Conservation (phyloP, 2,797 vertebrate genomes). For the Siniperca obscura region DNA sequence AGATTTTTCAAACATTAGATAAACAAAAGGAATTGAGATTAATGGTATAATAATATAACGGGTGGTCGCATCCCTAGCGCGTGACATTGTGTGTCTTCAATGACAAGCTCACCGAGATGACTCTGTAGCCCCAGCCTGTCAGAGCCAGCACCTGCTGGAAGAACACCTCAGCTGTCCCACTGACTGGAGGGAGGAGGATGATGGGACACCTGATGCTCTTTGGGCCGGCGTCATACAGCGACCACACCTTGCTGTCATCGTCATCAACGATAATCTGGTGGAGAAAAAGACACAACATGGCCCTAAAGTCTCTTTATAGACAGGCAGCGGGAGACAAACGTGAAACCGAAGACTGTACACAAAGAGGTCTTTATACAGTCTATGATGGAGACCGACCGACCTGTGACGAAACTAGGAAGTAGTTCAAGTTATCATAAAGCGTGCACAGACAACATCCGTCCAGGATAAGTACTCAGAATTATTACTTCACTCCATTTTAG, state of each 20-base stretch:
- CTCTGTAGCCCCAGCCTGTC: constrained; percentile 97
- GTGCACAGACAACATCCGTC: too few species aligned
- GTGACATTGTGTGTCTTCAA: not conserved
- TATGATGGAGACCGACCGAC: too few species aligned
- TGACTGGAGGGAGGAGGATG: constrained; percentile 96
- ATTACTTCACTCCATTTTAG: too few species aligned
- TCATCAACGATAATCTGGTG: constrained; percentile 98
- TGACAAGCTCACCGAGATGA: constrained; percentile 91
- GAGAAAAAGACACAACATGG: constrained; percentile 15
- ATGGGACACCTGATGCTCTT: constrained; percentile 96
- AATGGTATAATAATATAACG: not conserved
- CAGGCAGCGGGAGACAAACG: not conserved
- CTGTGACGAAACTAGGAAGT: too few species aligned
- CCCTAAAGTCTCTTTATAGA: not conserved
- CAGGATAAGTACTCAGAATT: too few species aligned
- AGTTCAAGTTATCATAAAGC: too few species aligned
- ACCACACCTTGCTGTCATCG: constrained; percentile 99
- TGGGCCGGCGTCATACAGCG: constrained; percentile 95
- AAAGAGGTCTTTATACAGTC: too few species aligned
- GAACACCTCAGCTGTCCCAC: constrained; percentile 97
- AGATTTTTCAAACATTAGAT: not conserved
- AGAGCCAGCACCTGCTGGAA: constrained; percentile 97
- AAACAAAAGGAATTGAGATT: not conserved
- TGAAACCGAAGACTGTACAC: too few species aligned
- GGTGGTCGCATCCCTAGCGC: not conserved